Conservation (phyloP, 2,113 vertebrate species). For the Petrocephalus zakoni region DNA sequence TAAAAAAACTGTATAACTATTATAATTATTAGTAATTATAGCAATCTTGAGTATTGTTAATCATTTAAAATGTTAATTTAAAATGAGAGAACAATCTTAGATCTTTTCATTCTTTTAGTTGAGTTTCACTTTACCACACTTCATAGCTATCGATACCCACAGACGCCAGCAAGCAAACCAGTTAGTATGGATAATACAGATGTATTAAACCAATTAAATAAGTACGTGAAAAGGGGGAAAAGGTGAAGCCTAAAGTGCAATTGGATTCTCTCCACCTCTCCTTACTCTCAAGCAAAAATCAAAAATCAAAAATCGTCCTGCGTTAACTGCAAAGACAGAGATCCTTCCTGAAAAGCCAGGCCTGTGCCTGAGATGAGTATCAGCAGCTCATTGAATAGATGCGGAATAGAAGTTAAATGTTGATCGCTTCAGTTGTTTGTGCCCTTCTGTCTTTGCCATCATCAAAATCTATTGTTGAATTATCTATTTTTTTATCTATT, state of each 20-base stretch:
- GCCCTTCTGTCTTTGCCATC: neutral
- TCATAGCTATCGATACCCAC: neutral
- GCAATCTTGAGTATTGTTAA: neutral
- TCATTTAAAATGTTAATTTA: neutral
- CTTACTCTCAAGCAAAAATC: neutral
- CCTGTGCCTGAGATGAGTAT: neutral
- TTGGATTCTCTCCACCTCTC: neutral
- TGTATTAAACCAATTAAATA: neutral
- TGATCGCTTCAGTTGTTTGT: neutral
- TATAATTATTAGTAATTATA: neutral
- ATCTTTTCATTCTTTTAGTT: neutral
- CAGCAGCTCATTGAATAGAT: neutral
- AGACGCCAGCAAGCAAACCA: neutral
- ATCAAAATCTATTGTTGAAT: neutral
- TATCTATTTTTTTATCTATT: neutral
- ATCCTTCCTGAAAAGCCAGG: neutral
- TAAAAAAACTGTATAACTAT: neutral
- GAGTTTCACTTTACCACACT: neutral
- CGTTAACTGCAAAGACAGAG: neutral
- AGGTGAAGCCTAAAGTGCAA: neutral
- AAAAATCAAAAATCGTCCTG: neutral
- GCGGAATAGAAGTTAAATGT: neutral
- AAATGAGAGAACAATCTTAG: neutral
- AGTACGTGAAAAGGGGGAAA: neutral
- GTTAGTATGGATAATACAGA: neutral